Conservation (phyloP, 1,140 invertebrate species). For the Chrysoperla carnea region DNA sequence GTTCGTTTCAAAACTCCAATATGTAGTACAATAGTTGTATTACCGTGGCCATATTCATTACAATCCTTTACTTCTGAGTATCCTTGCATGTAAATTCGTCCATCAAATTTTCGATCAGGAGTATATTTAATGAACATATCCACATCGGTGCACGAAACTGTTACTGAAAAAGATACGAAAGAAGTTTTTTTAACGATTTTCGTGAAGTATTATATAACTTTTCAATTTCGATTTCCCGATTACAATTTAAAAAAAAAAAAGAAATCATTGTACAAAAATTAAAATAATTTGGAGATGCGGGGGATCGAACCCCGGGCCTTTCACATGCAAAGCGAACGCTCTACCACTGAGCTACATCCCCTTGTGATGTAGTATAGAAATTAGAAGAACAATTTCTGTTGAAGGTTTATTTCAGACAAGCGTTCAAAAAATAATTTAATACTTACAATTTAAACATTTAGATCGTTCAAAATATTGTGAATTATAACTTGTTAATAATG, state of each 20-base stretch:
- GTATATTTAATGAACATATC: slow-evolving; percentile 34
- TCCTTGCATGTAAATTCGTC: slow-evolving; percentile 39
- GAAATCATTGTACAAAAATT: no score
- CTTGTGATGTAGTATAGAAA: slow-evolving; percentile 7
- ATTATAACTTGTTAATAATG: slow-evolving; percentile 16
- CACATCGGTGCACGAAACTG: slow-evolving; percentile 31
- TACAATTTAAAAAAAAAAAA: no score
- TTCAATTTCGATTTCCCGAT: no score
- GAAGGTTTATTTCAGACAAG: not conserved
- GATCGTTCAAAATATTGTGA: slow-evolving; percentile 26
- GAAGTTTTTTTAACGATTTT: no score
- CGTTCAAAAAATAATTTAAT: not conserved
- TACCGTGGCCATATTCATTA: slow-evolving; percentile 19
- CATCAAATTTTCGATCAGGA: slow-evolving; percentile 33
- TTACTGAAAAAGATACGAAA: slow-evolving; percentile 34
- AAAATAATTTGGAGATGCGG: slow-evolving; percentile 42
- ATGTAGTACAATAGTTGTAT: not conserved
- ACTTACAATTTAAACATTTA: slow-evolving; percentile 28
- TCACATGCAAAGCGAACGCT: slow-evolving; percentile 88
- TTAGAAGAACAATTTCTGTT: not conserved
- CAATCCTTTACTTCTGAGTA: slow-evolving; percentile 31
- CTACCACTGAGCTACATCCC: slow-evolving; percentile 72
- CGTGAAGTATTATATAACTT: no score
- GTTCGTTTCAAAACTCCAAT: slow-evolving; percentile 1
- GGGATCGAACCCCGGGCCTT: slow-evolving; percentile 80